phyloP scores from a whole-genome alignment of 1,140 invertebrate species.

The Drosophila bifasciata region DNA sequence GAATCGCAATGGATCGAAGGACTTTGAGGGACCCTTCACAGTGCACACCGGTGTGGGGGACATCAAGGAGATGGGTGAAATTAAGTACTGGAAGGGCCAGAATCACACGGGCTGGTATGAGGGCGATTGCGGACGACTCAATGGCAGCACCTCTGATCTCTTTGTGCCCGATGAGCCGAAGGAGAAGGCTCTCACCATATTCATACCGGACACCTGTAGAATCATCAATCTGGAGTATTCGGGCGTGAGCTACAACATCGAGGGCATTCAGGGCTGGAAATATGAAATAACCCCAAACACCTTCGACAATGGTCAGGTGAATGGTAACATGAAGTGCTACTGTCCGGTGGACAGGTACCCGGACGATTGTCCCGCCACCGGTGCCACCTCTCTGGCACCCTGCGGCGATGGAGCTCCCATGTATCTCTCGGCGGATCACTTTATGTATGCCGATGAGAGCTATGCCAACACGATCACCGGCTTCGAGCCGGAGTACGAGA shows the following conservation, averaged over 20 bases:
- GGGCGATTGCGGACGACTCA: slow-evolving; percentile 87
- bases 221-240: slow-evolving; percentile 84
- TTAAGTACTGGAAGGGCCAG: slow-evolving; percentile 88
- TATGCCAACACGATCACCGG: slow-evolving; percentile 88
- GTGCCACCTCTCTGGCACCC: slow-evolving; percentile 87
- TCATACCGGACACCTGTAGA: slow-evolving; percentile 89
- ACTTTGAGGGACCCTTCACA: slow-evolving; percentile 90
- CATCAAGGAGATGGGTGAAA: slow-evolving; percentile 87
- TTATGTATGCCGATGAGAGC: slow-evolving; percentile 90
- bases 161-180: slow-evolving; percentile 88
- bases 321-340: slow-evolving; percentile 86
- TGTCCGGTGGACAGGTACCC: slow-evolving; percentile 78
- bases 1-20: slow-evolving; percentile 88
- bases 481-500: slow-evolving; percentile 87
- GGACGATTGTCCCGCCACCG: slow-evolving; percentile 84
- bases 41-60: slow-evolving; percentile 89
- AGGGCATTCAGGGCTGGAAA: slow-evolving; percentile 86
- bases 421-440: slow-evolving; percentile 93
- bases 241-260: slow-evolving; percentile 69
- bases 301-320: slow-evolving; percentile 89
- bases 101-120: slow-evolving; percentile 86
- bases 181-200: slow-evolving; percentile 86
- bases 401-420: slow-evolving; percentile 90
- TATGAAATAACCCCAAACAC: slow-evolving; percentile 86
- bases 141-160: slow-evolving; percentile 90